These are phyloP conservation scores for Eubasilissa splendida DNA, from an alignment of 2,888 invertebrate species.

Conservation along the genomic window DNA sequence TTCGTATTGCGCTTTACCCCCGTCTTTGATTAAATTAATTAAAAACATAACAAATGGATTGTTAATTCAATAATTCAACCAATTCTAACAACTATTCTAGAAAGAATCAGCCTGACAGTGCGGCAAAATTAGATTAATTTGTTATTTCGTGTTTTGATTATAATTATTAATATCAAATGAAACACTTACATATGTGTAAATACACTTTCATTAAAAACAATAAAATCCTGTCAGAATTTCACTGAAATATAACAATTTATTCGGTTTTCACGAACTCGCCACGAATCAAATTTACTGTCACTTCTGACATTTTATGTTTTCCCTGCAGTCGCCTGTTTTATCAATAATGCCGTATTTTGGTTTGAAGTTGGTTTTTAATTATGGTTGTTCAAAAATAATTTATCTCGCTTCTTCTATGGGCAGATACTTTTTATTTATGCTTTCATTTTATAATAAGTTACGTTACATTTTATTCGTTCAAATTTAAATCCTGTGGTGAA, in stretches of 20 bases:
- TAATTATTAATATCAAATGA: too few relatives aligned
- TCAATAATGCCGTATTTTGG: constrained; percentile 15
- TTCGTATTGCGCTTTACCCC: too few relatives aligned
- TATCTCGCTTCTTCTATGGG: too few relatives aligned
- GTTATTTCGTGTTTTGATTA: not conserved
- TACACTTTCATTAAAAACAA: constrained; percentile 23
- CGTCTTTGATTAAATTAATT: too few relatives aligned
- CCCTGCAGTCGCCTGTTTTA: constrained; percentile 37
- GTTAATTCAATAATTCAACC: too few relatives aligned
- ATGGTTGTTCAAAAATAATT: too few relatives aligned
- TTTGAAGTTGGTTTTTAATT: too few relatives aligned
- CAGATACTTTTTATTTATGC: too few relatives aligned
- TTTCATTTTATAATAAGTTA: too few relatives aligned
- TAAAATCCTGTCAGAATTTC: not conserved
- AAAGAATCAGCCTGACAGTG: not conserved
- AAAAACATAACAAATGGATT: too few relatives aligned
- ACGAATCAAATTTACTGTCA: constrained; percentile 49
- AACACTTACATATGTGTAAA: constrained; percentile 5
- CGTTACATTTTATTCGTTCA: too few relatives aligned
- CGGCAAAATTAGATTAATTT: constrained; percentile 4
- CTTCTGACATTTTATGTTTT: constrained; percentile 45
- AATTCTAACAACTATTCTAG: not conserved
- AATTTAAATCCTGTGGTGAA: too few relatives aligned
- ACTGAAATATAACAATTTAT: not conserved
- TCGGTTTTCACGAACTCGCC: constrained; percentile 25